These are phyloP conservation scores for Hesperia comma DNA, from an alignment of 2,888 invertebrate genomes.

Conservation along the genomic window DNA sequence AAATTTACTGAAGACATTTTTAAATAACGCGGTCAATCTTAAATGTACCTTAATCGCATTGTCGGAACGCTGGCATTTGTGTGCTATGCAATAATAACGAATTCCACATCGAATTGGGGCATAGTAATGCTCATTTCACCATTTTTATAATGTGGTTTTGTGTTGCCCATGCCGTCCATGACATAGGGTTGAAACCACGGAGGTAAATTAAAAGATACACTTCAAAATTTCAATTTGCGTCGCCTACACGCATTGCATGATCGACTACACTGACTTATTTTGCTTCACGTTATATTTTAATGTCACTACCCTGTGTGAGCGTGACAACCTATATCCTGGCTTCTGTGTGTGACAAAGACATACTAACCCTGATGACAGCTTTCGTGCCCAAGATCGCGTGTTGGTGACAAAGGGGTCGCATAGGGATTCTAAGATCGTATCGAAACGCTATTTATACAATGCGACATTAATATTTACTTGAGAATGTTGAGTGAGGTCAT, in stretches of 20 bases:
- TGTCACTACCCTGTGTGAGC: slow-evolving; percentile 5
- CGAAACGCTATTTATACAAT: slow-evolving; percentile 3
- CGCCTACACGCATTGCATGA: background rate
- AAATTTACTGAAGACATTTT: no score
- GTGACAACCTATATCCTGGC: background rate
- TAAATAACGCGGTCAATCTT: no score
- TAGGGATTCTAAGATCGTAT: slow-evolving; percentile 22
- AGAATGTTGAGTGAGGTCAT: slow-evolving; percentile 11
- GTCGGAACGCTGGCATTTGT: no score
- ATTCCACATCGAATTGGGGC: no score
- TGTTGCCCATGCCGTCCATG: no score
- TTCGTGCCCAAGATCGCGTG: slow-evolving; percentile 29
- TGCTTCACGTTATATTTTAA: background rate
- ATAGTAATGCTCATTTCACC: no score
- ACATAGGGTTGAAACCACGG: no score
- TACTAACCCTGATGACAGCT: background rate
- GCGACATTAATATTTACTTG: background rate
- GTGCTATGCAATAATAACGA: no score
- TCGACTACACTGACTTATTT: background rate
- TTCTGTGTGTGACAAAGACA: background rate
- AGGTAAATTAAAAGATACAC: no score
- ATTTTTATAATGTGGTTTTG: no score
- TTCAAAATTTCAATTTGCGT: no score
- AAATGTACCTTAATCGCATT: no score
- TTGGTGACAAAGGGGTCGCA: slow-evolving; percentile 21